Percentiles rank a stretch among this genome's conserved stretches.
Conservation (phyloP, 1,140 invertebrate species). For the Nephila pilipes region DNA sequence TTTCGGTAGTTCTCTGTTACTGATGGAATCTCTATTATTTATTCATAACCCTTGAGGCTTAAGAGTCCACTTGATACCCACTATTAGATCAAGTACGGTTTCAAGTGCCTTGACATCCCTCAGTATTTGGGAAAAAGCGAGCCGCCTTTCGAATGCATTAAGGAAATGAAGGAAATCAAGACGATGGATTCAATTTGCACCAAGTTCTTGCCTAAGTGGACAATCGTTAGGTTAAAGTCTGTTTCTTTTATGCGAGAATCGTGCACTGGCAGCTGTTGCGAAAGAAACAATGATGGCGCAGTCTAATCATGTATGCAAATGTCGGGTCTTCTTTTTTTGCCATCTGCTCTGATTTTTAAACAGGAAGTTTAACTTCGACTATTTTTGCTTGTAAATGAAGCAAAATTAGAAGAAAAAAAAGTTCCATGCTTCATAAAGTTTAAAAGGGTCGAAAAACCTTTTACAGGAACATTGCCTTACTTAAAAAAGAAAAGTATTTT, state of each 20-base stretch:
- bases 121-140: not conserved
- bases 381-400: too few species aligned
- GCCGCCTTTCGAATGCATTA: not conserved
- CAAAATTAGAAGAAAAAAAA: too few species aligned
- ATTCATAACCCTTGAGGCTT: not conserved
- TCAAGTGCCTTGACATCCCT: not conserved
- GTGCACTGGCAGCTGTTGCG: not conserved
- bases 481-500: too few species aligned
- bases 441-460: too few species aligned
- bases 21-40: not conserved
- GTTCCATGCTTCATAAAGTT: too few species aligned
- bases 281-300: not conserved
- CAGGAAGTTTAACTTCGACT: not conserved
- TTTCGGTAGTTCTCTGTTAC: conserved; percentile 22
- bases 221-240: not conserved
- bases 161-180: conserved; percentile 12
- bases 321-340: not conserved
- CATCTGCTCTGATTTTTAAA: not conserved
- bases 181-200: conserved; percentile 14
- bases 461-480: too few species aligned
- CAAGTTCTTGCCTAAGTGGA: not conserved
- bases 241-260: conserved; percentile 9
- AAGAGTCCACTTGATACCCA: not conserved
- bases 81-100: not conserved
- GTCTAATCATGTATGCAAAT: not conserved